A percentile compares a stretch with the other conserved stretches of the same genome.
phyloP scores from a whole-genome alignment of 2,113 vertebrate genomes.

The Engraulis encrasicolus region DNA sequence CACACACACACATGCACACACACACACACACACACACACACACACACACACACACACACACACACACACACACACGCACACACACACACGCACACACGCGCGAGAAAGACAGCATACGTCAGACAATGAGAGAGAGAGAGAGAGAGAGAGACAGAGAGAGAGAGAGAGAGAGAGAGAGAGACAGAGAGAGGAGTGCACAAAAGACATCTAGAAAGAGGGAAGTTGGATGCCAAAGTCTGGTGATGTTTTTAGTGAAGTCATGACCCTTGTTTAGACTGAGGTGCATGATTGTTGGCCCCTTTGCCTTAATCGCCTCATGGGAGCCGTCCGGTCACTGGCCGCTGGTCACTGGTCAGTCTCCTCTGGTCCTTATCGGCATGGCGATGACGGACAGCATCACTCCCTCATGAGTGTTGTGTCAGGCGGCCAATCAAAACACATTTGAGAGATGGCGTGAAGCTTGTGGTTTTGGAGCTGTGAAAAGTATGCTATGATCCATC shows the following conservation, averaged over 20 bases:
- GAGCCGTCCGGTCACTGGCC: not conserved
- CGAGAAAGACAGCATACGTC: too few species aligned
- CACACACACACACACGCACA: not conserved
- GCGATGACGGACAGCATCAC: not conserved
- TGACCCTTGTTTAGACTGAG: not conserved
- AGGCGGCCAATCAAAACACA: not conserved
- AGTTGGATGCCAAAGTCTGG: not conserved
- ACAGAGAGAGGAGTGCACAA: not conserved
- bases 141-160: not conserved
- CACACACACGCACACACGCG: too few species aligned
- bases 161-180: not conserved
- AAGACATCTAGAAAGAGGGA: too few species aligned
- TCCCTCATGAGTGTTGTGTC: not conserved
- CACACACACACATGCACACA: constrained; percentile 19
- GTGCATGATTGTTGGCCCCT: not conserved
- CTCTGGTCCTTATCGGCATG: not conserved
- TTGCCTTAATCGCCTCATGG: not conserved
- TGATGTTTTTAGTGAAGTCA: constrained; percentile 17
- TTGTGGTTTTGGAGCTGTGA: not conserved
- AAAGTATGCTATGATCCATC: not conserved
- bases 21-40: too few species aligned
- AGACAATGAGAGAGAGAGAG: not conserved
- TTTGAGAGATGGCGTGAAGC: not conserved
- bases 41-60: not conserved
- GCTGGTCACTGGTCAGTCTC: too few species aligned